Evolutionary conservation across 2,797 vertebrate species (phyloP), one percentile per base, ranked within the genome.

Genomic region (Kryptopterus vitreolus): DNA sequence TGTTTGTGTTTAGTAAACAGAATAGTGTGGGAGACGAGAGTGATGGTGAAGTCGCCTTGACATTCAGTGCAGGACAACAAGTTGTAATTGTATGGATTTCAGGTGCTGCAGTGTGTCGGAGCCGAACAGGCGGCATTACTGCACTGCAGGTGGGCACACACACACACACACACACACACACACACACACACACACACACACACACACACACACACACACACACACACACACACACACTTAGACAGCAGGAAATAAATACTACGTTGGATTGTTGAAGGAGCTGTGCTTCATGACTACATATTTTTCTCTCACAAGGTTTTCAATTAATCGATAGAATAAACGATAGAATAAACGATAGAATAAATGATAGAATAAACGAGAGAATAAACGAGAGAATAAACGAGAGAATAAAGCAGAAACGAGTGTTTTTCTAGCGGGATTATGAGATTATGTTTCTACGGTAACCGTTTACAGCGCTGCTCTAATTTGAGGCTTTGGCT

Each of bases 371-470:
- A n/a, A n/a, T 76, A 55, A 82, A 73, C 61, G 20, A 3, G 71
- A 55, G 29, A 50, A 43, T 9, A 43, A 9, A 43, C 38, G n/a
- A n/a, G n/a, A n/a, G n/a, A n/a, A n/a, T n/a, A n/a, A n/a, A n/a
- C n/a, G n/a, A n/a, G n/a, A n/a, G n/a, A n/a, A n/a, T n/a, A n/a
- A n/a, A 81, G 55, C 52, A 9, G 65, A 72, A 38, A 50, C 35
- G 52, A 61, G 31, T 76, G 29, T 66, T 59, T 43, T 76, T 74
- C 31, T 35, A 63, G 59, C 10, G 20, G 58, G 24, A 76, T 80
- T 35, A 72, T 77, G 53, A 33, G 77, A 76, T 70, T 84, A 53
- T 16, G 43, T 77, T 77, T 72, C 58, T 48, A 79, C 59, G 22
- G 33, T 20, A 48, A 63, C 26, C 50, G 16, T 71, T 72, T 59